Conservation (phyloP, 1,140 invertebrate genomes). For the Ericerus pela region DNA sequence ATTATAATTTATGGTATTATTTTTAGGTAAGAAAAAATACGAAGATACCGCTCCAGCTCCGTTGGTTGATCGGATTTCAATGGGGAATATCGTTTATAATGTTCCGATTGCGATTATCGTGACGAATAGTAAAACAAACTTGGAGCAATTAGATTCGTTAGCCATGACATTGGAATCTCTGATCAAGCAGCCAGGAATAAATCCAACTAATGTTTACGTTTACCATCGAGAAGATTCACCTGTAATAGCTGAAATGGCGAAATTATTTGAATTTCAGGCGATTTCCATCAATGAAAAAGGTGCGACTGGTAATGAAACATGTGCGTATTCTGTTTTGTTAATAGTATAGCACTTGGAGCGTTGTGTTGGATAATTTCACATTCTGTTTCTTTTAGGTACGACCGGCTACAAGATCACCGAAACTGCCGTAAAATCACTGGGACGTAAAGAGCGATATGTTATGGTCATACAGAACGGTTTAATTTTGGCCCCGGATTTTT, state of each 20-base stretch:
- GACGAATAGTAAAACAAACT: conserved; percentile 25
- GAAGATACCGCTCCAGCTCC: conserved; percentile 32
- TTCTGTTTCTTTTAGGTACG: too few species aligned
- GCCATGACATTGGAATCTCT: conserved; percentile 35
- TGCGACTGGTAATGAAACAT: too few species aligned
- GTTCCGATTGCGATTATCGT: conserved; percentile 35
- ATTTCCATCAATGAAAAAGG: too few species aligned
- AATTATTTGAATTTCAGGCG: neutral
- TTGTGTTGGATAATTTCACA: too few species aligned
- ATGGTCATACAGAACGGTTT: conserved; percentile 37
- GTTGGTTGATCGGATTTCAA: conserved; percentile 31
- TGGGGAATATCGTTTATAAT: conserved; percentile 33
- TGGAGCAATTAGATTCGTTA: conserved; percentile 27
- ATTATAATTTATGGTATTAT: conserved; percentile 21
- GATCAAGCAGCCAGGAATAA: conserved; percentile 36
- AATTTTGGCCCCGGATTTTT: conserved; percentile 35
- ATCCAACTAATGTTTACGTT: conserved; percentile 26
- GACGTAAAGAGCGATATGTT: conserved; percentile 29
- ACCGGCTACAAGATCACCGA: neutral
- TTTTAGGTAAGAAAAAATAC: conserved; percentile 32
- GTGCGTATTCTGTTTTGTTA: too few species aligned
- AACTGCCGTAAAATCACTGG: neutral
- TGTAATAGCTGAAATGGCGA: neutral
- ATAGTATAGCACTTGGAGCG: too few species aligned
- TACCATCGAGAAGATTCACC: conserved; percentile 21